Evolutionary conservation across 2,113 vertebrate species (phyloP), one percentile per base, ranked within the genome.

Genomic region (Cromileptes altivelis): DNA sequence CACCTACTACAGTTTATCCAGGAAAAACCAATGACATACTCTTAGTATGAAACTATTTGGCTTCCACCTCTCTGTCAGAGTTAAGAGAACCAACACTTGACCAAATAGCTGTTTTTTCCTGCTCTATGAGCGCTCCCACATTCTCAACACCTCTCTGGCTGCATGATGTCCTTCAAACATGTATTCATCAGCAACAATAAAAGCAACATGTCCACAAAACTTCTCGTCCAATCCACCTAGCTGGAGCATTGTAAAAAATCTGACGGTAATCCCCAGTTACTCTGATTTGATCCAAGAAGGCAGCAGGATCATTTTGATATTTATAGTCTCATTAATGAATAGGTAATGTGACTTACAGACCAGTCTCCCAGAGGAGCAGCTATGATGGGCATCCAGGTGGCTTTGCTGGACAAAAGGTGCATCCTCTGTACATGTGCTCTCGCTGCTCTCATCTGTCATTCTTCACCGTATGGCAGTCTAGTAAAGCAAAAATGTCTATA

Each of bases 381-480:
- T 30, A 5, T 53, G 49, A 68, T 30, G 23, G 21, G 13, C n/a
- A 11, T 72, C 15, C 69, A 49, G 12, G 25, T 62, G 47, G 49
- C 33, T 27, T 33, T 47, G 63, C 33, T 56, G 42, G 30, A 52
- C 53, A 81, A 78, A 69, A 77, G 23, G 15, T 67, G 61, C 37
- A 45, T 64, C 19, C 12, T 78, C 53, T 45, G 47, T 13, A 40
- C 4, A 23, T 0, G 10, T 52, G 30, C 21, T 4, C n/a, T 62
- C 14, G 10, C 47, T 49, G 25, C 23, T 18, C 27, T 71, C 52
- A 3, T 49, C 71, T 61, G 27, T 60, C 64, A 42, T 58, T 77
- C 15, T 73, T 85, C 19, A 56, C 27, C 37, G 55, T 68, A 81
- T 82, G 61, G 83, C 68, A 81, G 64, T 75, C 73, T 80, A 70